Evolutionary conservation across 2,888 invertebrate species (phyloP), one percentile per base, ranked within the genome.

Genomic region (Noctua janthina): DNA sequence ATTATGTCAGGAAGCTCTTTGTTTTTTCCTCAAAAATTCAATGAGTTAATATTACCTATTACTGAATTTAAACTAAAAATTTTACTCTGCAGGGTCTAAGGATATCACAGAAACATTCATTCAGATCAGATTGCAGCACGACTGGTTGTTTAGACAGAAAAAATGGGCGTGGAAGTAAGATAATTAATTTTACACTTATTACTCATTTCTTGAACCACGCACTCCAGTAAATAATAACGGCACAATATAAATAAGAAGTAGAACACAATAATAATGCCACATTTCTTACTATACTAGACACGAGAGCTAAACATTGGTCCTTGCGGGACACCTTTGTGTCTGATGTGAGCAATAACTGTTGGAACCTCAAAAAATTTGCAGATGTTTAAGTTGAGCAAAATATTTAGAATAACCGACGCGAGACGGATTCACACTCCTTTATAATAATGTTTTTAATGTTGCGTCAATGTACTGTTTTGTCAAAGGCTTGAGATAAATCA

Each of bases 161-260:
- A 95, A 95, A 88, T 95, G 96, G 93, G 95, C 96, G 43, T 97
- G 97, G 97, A 95, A 94, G 97, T 97, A 91, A 94, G 96, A 92
- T 62, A 70, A 23, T 49, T 29, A n/a, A n/a, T 74, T 66, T 68
- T 59, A 54, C 49, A 72, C 11, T 46, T 68, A 39, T 23, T 23
- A 15, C 29, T 29, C 15, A 66, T 66, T 66, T 20, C 17, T 51
- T 51, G 20, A 29, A 59, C 46, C 23, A n/a, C 39, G 49, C 35
- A 49, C n/a, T 39, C 17, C 39, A 39, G 46, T n/a, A 62, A 62
- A 72, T 72, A 76, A 46, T 17, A n/a, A 70, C n/a, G 43, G 5
- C 39, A 43, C 10, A 43, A 43, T 10, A 43, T 20, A 20, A 43
- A n/a, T 3, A 49, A 51, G 39, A 20, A 71, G 15, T 43, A n/a